Evolutionary conservation across 2,888 invertebrate genomes (phyloP), one percentile per base, ranked within the genome.

Genomic region (Pristionchus fissidentatus): DNA sequence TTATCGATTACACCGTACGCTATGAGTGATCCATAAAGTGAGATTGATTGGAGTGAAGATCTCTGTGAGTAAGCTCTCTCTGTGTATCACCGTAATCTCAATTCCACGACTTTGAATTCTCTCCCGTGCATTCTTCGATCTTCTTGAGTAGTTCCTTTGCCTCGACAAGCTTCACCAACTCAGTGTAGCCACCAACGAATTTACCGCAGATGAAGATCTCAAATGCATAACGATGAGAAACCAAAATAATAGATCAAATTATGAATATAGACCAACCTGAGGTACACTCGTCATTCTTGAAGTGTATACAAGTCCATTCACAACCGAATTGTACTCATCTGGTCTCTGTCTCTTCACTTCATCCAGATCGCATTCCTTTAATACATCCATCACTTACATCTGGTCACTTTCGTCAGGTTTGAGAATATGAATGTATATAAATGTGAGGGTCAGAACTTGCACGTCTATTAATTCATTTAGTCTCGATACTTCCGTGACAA

Each of bases 121-220:
- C 80, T 43, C 80, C 80, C 29, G 80, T 81, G 62, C 80, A 81
- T 52, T 81, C 80, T 10, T 81, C 80, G 32, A 81, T 49, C 46
- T 19, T 43, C 62, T 41, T 38, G 15, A 87, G 84, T 19, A 91
- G 85, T 38, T 88, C 84, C 22, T 87, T 87, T 38, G 88, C 84
- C 77, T 90, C 86, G 38, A 85, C 79, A n/a, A 91, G 87, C 29
- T 86, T 86, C 8, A 87, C 85, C 70, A 91, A 84, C 75, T 91
- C 90, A 3, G 89, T 90, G 84, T 84, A 91, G 26, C 91, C 91
- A 41, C 89, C 89, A 41, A 89, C 80, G 80, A 89, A 88, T 38
- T 87, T 85, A 1, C 89, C 89, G 60, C 89, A 89, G 38, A 89
- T 87, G 86, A 89, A 89, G 79, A 89, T 87, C 89, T 89, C 70